phyloP scores from a whole-genome alignment of 2,888 invertebrate genomes.

The Nemotelus pantherinus region DNA sequence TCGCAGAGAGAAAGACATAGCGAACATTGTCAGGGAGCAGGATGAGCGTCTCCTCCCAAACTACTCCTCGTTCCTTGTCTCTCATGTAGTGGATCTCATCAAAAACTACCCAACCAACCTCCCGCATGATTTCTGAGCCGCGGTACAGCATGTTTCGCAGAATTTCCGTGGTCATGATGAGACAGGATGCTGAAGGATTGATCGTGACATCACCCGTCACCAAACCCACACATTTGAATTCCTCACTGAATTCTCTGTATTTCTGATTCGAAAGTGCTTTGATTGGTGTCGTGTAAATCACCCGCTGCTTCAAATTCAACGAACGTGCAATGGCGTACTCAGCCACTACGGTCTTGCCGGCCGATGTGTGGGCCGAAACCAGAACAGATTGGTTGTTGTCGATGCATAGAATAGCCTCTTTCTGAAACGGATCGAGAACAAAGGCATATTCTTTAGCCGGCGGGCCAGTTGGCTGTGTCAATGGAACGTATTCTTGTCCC shows the following conservation, averaged over 20 bases:
- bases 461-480: conserved; percentile 69
- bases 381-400: conserved; percentile 98
- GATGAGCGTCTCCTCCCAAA: conserved; percentile 97
- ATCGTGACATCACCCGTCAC: conserved; percentile 99
- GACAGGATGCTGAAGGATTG: conserved; percentile 95
- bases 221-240: conserved; percentile 97
- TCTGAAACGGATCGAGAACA: conserved; percentile 96
- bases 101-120: conserved; percentile 99
- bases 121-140: conserved; percentile 98
- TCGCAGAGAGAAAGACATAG: conserved; percentile 98
- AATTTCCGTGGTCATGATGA: conserved; percentile 99
- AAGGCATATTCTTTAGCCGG: conserved; percentile 95
- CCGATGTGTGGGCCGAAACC: conserved; percentile 99
- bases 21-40: conserved; percentile 96
- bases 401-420: conserved; percentile 94
- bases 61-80: conserved; percentile 98
- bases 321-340: conserved; percentile 97
- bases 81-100: conserved; percentile 99
- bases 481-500: conserved; percentile 78
- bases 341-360: conserved; percentile 99
- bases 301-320: conserved; percentile 91
- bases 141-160: conserved; percentile 97
- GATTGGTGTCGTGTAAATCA: conserved; percentile 99
- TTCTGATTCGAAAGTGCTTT: conserved; percentile 99
- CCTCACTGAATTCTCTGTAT: conserved; percentile 96